Base-by-base conservation (phyloP, 2,888 invertebrate genomes). In the Nymphalis polychloros region DNA sequence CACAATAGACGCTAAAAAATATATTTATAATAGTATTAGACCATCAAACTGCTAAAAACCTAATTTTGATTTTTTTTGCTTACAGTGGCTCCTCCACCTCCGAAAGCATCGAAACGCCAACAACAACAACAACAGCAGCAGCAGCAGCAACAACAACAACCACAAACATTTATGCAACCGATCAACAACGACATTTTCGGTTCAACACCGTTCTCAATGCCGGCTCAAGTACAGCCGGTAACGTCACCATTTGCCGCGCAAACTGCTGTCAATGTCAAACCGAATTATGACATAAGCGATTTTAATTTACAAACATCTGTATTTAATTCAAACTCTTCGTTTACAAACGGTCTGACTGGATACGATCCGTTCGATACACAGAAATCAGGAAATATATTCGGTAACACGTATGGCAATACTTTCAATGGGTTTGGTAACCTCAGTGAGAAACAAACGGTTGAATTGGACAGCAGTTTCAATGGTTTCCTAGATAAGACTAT, bases 41-140 rank as follows among this genome's bases (percentile, higher is more conserved):
- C 13, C 13, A 10, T 1, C 41, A 13, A 13, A 41, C 41, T 41
- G 13, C 13, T 4, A 13, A 41, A 3, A 0, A 41, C 13, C 13
- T 3, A 41, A 41, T 1, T 0, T 2, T 49, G 27, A 3, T 27
- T 31, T 63, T 68, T n/a, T 70, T 68, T 72, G 27, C 76, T 92
- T 93, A 10, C 86, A 98, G 98, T 98, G 94, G 97, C 97, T 59
- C 97, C 97, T 59, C 97, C 98, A 72, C 98, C 98, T 69, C 97
- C 98, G 68, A 97, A 97, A 86, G 94, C 96, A 8, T 94, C 94
- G 31, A 94, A 94, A 76, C 94, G 94, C 70, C 81, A 92, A 50
- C 76, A 76, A 2, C 78, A 81, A 73, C 77, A 79, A 70, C 79
- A 81, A 72, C 80, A 84, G 80, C 52, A 52, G 23, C 53, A 81